Percentiles rank a stretch among this genome's conserved stretches.
phyloP scores from a whole-genome alignment of 1,140 invertebrate genomes.

The Pseudomyrmex dendroicus region DNA sequence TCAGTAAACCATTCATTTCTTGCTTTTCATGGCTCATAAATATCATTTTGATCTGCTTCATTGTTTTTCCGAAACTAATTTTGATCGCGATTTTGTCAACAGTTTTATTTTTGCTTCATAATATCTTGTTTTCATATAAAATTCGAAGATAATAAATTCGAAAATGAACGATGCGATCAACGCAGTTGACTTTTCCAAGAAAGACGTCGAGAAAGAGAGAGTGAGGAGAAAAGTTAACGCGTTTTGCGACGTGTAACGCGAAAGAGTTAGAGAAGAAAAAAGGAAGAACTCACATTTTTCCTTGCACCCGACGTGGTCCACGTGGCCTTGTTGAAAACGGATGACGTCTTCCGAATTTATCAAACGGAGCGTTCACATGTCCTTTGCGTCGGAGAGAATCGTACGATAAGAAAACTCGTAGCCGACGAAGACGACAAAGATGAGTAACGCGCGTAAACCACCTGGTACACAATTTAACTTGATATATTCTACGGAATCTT shows the following conservation, averaged over 20 bases:
- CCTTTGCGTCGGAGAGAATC: neutral
- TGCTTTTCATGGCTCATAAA: neutral
- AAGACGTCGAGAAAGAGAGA: neutral
- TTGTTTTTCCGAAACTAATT: neutral
- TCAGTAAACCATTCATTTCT: neutral
- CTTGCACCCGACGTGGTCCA: slow-evolving; percentile 79
- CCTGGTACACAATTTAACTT: neutral
- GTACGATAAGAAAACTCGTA: slow-evolving; percentile 6
- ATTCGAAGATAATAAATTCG: neutral
- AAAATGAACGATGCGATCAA: neutral
- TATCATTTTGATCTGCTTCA: neutral
- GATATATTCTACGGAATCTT: neutral
- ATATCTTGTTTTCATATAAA: too few relatives aligned
- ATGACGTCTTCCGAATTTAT: slow-evolving; percentile 29
- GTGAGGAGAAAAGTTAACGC: slow-evolving; percentile 2
- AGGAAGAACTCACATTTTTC: slow-evolving; percentile 74
- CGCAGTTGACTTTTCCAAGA: slow-evolving; percentile 27
- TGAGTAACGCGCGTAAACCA: neutral
- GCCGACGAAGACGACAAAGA: slow-evolving; percentile 11
- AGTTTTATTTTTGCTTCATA: neutral
- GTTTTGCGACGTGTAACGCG: slow-evolving; percentile 1
- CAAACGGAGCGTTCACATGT: neutral
- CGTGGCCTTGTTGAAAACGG: slow-evolving; percentile 76
- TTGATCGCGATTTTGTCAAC: neutral
- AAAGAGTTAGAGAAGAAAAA: neutral